Conservation (phyloP, 2,888 invertebrate genomes). For the Leucoma salicis region DNA sequence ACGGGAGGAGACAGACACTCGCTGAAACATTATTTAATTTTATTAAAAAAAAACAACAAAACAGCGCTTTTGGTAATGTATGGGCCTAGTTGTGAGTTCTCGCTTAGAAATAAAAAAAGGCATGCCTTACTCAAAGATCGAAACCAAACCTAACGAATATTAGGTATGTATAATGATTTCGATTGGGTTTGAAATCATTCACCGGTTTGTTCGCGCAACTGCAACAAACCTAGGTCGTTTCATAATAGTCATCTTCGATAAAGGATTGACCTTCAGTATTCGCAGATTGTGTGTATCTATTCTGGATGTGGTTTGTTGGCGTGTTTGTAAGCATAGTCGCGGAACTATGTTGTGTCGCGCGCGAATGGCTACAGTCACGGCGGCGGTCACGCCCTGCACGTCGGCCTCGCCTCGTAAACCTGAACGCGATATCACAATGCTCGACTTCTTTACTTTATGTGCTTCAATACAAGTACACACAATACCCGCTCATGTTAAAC, state of each 20-base stretch:
- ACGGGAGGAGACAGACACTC: no score
- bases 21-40: no score
- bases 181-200: no score
- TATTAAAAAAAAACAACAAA: no score
- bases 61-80: no score
- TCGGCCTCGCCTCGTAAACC: constrained; percentile 73
- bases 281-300: constrained; percentile 29
- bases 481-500: constrained; percentile 19
- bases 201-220: no score
- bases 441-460: constrained; percentile 55
- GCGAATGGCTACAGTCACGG: constrained; percentile 48
- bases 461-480: constrained; percentile 28
- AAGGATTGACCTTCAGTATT: constrained; percentile 31
- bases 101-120: no score
- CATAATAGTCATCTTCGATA: constrained; percentile 13
- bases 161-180: no score
- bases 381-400: constrained; percentile 61
- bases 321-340: constrained; percentile 36
- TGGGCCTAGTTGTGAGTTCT: no score
- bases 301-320: constrained; percentile 22
- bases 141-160: no score
- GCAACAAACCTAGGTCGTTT: background rate
- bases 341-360: constrained; percentile 54
- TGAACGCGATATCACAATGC: constrained; percentile 57
- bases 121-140: no score